Evolutionary conservation across 2,797 vertebrate genomes (phyloP).

Genomic region (Myripristis murdjan): DNA sequence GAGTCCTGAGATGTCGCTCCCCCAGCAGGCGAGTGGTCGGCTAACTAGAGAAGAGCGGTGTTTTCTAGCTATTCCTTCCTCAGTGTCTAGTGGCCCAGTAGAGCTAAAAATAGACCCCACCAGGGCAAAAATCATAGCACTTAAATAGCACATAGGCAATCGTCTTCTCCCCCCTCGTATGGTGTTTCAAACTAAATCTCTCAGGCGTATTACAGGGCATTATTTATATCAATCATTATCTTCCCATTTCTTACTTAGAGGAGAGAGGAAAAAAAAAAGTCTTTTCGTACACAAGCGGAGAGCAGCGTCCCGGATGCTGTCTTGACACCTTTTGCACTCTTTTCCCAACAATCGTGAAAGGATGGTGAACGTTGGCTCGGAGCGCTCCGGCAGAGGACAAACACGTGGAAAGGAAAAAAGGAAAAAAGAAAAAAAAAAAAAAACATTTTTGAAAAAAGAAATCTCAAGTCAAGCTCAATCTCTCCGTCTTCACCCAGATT

Average conservation of each 20-base stretch:
- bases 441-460: conserved; percentile 55
- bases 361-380: too few relatives aligned
- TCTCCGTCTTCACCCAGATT: conserved; percentile 87
- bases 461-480: conserved; percentile 93
- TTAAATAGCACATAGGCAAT: conserved; percentile 85
- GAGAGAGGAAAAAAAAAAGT: conserved; percentile 17
- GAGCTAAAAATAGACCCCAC: conserved; percentile 69
- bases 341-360: conserved; percentile 73
- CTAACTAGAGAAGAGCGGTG: conserved; percentile 36
- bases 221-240: conserved; percentile 73
- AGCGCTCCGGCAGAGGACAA: conserved; percentile 48
- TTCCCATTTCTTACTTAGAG: conserved; percentile 30
- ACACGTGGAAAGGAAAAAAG: conserved; percentile 37
- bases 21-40: conserved; percentile 38
- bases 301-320: conserved; percentile 38
- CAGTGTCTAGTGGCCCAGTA: conserved; percentile 58
- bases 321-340: conserved; percentile 77
- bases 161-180: conserved; percentile 60
- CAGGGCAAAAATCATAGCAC: conserved; percentile 79
- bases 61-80: conserved; percentile 41
- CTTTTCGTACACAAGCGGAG: conserved; percentile 30
- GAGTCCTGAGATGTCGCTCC: conserved; percentile 56
- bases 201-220: conserved; percentile 84
- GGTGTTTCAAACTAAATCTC: conserved; percentile 76
- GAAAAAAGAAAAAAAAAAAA: too few relatives aligned